Base-by-base conservation (phyloP, 2,888 invertebrate species). In the Cheilosia scutellata region DNA sequence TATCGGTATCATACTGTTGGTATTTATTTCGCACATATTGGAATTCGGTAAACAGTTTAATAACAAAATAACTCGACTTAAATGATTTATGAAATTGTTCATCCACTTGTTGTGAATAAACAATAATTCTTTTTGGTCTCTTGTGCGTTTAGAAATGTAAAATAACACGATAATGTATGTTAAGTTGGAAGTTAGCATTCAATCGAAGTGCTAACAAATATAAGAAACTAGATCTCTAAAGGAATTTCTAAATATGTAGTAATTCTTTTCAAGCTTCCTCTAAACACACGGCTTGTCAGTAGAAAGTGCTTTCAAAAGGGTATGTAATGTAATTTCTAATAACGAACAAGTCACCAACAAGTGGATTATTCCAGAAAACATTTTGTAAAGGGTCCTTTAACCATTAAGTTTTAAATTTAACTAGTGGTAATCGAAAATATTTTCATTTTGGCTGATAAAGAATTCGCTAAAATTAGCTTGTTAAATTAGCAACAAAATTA, bases 21-120 rank as follows among this genome's bases (percentile, higher is more conserved):
- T 49, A 63, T 63, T 62, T 55, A 40, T 47, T 78, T 71, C 63
- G 70, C 77, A 42, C 62, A 62, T 20, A 20, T 47, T 49, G 68
- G 70, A 70, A 71, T 78, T 63, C 49, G 47, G 37, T 63, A 71
- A 78, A 66, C 65, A 51, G 65, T 75, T 75, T 49, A 49, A 44
- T 53, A 60, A 27, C 57, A 25, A 70, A 70, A 70, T 31, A 71
- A 51, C 71, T 70, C 58, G 40, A 31, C 60, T 71, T 40, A 29
- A 51, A 29, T 62, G 29, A 72, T 62, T 58, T 51, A 53, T 40
- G 31, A 29, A 51, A 40, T 11, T 25, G 11, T 5, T n/a, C n/a
- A 49, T 47, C 9, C 57, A 58, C 33, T 33, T 33, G 47, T 13
- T 27, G 6, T 13, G 25, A 58, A 44, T 57, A 7, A 6, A 31